Evolutionary conservation across 2,113 vertebrate genomes (phyloP), one percentile per base, ranked within the genome.

Genomic region (Acanthochromis polyacanthus): DNA sequence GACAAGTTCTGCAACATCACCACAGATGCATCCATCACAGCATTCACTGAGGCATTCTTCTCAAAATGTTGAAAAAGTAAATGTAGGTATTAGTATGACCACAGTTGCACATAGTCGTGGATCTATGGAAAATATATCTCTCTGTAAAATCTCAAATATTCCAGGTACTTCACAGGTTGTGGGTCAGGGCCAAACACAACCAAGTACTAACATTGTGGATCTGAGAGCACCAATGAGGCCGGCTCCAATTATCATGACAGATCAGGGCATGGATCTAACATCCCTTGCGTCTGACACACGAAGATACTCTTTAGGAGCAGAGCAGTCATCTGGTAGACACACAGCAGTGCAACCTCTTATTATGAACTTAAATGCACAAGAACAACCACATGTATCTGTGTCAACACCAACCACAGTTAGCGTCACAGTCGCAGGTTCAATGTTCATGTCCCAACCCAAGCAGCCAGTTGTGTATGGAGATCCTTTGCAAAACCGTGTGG

Each of bases 231-330:
- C 96, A 0, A 53, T 96, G 69, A 98, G 96, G 50, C 91, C 97
- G 17, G 91, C 96, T 0, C 98, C 98, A 77, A 96, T 99, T 89
- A 99, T 99, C 81, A 97, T 99, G 91, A 99, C 98, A 5, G 98
- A 99, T 83, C 96, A 98, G 75, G 98, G 98, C 23, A 98, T 99
- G 98, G 98, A 99, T 89, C 94, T 99, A 73, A 99, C 98, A 14
- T 99, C 98, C 23, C 90, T 99, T 76, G 97, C 98, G 3, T 92
- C 96, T 0, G 98, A 99, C 81, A 95, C 96, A 3, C 95, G 98
- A 75, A 96, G 97, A 88, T 99, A 98, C 12, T 97, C 96, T 73
- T 86, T 97, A 72, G 95, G 96, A 59, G 65, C 96, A 89, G 98
- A 98, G 66, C 96, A 96, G 59, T 88, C 95, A 73, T 92, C 95